Conservation (phyloP, 2,797 vertebrate genomes). For the Lagorchestes hirsutus region DNA sequence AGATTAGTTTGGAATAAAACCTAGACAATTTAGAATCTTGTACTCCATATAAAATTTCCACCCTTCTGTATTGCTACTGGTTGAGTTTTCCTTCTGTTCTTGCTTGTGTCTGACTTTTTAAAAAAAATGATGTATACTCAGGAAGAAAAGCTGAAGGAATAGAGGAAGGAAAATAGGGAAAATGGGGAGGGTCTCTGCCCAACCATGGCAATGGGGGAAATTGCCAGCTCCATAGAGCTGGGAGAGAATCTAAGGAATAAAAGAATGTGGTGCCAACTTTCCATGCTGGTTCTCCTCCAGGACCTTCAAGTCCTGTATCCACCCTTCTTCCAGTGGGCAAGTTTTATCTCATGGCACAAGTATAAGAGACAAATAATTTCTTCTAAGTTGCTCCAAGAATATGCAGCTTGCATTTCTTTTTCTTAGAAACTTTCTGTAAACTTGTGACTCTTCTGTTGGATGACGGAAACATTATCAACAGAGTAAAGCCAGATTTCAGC, state of each 20-base stretch:
- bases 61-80: neutral
- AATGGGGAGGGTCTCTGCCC: neutral
- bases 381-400: neutral
- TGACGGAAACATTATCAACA: neutral
- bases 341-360: neutral
- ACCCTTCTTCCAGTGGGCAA: neutral
- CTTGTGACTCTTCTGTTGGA: neutral
- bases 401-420: neutral
- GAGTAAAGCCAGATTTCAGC: neutral
- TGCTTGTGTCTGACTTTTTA: neutral
- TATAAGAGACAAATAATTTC: neutral
- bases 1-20: neutral
- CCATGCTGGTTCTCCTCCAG: neutral
- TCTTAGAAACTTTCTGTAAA: neutral
- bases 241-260: neutral
- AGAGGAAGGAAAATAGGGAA: neutral
- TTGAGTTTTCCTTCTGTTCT: neutral
- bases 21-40: neutral
- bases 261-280: neutral
- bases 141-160: neutral
- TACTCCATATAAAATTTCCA: neutral
- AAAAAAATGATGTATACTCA: neutral
- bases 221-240: neutral
- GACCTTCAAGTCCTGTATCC: neutral
- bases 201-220: neutral